Evolutionary conservation across 2,113 vertebrate species (phyloP).

Genomic region (Clarias gariepinus): DNA sequence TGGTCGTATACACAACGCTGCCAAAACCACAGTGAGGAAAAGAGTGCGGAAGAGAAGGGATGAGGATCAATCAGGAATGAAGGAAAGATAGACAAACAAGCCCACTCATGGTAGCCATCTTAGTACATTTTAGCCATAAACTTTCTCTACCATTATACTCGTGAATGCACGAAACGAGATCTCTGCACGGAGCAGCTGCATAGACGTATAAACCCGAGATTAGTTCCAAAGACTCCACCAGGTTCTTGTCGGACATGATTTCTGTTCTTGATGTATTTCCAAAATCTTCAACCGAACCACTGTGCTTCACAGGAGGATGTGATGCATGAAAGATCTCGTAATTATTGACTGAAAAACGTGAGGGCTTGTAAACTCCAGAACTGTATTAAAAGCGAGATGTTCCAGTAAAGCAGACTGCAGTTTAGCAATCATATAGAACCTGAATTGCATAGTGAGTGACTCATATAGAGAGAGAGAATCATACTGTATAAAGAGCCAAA

Average conservation of each 20-base stretch:
- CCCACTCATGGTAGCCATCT: background rate
- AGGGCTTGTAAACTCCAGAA: background rate
- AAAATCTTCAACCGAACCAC: too few species aligned
- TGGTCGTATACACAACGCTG: slow-evolving; percentile 24
- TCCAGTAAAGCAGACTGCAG: background rate
- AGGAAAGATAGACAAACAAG: background rate
- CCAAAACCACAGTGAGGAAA: slow-evolving; percentile 27
- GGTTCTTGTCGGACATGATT: background rate
- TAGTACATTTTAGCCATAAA: background rate
- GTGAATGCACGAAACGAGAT: background rate
- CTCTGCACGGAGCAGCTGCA: background rate
- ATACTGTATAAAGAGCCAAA: background rate
- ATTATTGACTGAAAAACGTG: background rate
- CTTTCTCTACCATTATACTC: background rate
- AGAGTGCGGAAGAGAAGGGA: background rate
- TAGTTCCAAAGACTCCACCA: background rate
- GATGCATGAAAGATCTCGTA: background rate
- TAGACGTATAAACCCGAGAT: background rate
- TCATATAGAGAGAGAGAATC: too few species aligned
- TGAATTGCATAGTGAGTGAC: background rate
- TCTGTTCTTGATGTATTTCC: background rate
- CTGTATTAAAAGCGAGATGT: background rate
- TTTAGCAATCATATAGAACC: background rate
- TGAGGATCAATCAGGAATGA: slow-evolving; percentile 13
- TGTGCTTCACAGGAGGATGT: background rate